A percentile compares a stretch with the other conserved stretches of the same genome.
Conservation (phyloP, 2,113 vertebrate genomes). For the Anolis sagrei region DNA sequence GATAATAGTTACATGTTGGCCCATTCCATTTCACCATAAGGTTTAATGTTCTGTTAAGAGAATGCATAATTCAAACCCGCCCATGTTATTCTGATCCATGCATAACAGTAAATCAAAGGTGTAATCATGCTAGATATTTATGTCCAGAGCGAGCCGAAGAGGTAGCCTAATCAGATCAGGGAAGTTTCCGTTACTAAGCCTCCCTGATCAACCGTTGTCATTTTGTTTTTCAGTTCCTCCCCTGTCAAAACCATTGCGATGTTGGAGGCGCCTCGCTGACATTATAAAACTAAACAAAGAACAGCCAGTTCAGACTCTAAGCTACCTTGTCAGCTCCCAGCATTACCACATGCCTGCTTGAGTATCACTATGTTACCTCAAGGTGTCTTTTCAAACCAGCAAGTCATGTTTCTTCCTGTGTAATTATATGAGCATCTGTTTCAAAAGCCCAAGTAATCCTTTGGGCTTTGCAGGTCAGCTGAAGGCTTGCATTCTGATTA, state of each 20-base stretch:
- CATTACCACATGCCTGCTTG: constrained; percentile 32
- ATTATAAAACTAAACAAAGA: constrained; percentile 3
- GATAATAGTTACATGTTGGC: constrained; percentile 65
- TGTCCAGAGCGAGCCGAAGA: constrained; percentile 55
- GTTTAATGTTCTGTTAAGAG: constrained; percentile 70
- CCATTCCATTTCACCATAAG: constrained; percentile 63
- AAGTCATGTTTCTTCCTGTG: constrained; percentile 52
- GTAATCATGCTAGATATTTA: constrained; percentile 55
- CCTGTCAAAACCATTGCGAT: constrained; percentile 45
- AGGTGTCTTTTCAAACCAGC: constrained; percentile 48
- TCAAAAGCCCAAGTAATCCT: constrained; percentile 54
- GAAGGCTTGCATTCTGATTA: constrained; percentile 27
- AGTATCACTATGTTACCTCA: constrained; percentile 34
- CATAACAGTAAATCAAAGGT: constrained; percentile 65
- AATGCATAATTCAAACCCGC: constrained; percentile 66
- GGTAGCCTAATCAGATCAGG: constrained; percentile 57
- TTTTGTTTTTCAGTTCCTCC: constrained; percentile 55
- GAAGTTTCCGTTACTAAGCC: constrained; percentile 40
- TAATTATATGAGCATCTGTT: constrained; percentile 54
- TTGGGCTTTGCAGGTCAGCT: constrained; percentile 50
- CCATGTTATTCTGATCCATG: constrained; percentile 54
- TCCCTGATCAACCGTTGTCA: constrained; percentile 52
- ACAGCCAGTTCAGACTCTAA: constrained; percentile 28
- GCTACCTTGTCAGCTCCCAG: constrained; percentile 41
- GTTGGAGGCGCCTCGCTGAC: constrained; percentile 34